Evolutionary conservation across 2,888 invertebrate genomes (phyloP), one percentile per base, ranked within the genome.

Genomic region (Labia minor): DNA sequence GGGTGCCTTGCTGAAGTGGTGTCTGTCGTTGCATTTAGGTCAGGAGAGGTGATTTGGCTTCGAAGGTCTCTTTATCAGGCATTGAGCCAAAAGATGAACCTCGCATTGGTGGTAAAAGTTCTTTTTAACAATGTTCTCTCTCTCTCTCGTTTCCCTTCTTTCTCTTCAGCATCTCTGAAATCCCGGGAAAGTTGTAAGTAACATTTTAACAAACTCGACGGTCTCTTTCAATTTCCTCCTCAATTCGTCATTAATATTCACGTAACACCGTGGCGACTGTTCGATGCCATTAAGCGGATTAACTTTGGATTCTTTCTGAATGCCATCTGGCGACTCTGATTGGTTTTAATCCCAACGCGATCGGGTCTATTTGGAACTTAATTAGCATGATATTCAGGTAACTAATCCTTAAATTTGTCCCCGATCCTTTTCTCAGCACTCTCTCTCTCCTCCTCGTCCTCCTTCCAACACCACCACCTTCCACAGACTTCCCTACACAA

Each of bases 181-280:
- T n/a, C n/a, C n/a, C n/a, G 8, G 14, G 49, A 3, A 49, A 49
- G 49, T 49, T 49, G 49, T 49, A 49, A 49, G 49, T 49, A 49
- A 49, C 49, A 14, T 14, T n/a, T 49, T 49, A 49, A 49, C 49
- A 49, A 49, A 49, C 49, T 49, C 14, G 3, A 49, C 49, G 49
- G 49, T 49, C 49, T 49, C 49, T 49, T 49, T 49, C 49, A 49
- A 49, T 49, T 49, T 49, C 49, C 49, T 33, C 33, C 11, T 16
- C 49, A 8, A 49, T 49, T 49, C 49, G 49, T 49, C 49, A 49
- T 49, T 49, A 49, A 49, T 49, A 49, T 49, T 49, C 49, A 49
- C 49, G 6, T 14, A 49, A 49, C 49, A 14, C 14, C 6, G 49
- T 16, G 14, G 49, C 14, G n/a, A 49, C 14, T 49, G 49, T 49